Evolutionary conservation across 1,140 invertebrate species (phyloP).

Genomic region (Leptopilina clavipes): DNA sequence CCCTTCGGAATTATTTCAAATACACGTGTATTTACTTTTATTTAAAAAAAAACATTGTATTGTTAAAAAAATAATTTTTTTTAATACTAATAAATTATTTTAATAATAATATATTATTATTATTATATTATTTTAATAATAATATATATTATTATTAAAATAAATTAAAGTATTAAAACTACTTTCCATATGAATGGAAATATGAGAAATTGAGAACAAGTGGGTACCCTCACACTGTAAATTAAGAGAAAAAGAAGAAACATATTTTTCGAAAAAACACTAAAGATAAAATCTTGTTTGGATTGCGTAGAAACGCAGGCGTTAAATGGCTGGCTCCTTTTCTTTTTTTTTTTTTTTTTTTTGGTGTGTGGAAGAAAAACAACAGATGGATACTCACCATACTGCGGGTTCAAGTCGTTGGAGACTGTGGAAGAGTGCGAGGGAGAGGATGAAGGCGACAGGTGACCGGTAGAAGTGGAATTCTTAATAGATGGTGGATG

Average conservation of each 20-base stretch:
- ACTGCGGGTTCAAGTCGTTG: constrained; percentile 53
- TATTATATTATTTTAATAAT: too few relatives aligned
- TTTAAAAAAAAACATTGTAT: too few relatives aligned
- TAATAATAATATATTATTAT: too few relatives aligned
- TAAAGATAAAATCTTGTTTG: constrained; percentile 16
- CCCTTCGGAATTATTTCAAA: not conserved
- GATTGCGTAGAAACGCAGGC: constrained; percentile 25
- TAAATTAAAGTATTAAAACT: too few relatives aligned
- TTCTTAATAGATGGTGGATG: constrained; percentile 51
- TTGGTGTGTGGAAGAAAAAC: constrained; percentile 38
- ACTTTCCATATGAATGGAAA: too few relatives aligned
- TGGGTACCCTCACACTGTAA: too few relatives aligned
- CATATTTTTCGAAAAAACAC: not conserved
- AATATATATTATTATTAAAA: too few relatives aligned
- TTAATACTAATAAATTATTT: too few relatives aligned
- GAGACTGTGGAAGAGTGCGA: constrained; percentile 47
- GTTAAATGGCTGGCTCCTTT: not conserved
- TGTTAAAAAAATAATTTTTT: too few relatives aligned
- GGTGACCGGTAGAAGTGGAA: constrained; percentile 38
- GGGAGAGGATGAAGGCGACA: constrained; percentile 55
- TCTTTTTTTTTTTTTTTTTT: not conserved
- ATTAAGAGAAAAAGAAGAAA: not conserved
- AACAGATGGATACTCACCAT: constrained; percentile 57
- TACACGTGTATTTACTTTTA: too few relatives aligned
- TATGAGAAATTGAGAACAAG: too few relatives aligned